Percentiles rank a stretch among this genome's conserved stretches.
Conservation (phyloP, 2,113 vertebrate species). For the Ardeotis arabs region DNA sequence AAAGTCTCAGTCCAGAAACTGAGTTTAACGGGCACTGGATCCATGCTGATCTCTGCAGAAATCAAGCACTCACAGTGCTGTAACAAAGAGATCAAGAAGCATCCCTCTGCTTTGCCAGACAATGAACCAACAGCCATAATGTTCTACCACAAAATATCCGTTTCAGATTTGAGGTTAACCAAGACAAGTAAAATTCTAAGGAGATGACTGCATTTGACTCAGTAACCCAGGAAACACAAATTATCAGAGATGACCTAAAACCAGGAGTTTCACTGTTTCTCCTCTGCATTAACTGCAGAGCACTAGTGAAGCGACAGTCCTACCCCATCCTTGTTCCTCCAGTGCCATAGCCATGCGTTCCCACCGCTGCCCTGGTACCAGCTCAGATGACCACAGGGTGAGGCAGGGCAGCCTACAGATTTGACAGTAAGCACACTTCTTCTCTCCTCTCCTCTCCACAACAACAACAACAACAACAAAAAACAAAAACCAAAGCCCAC, state of each 20-base stretch:
- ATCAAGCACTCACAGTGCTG: not conserved
- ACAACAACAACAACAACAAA: not conserved
- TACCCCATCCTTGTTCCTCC: not conserved
- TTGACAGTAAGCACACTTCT: not conserved
- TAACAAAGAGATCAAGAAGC: not conserved
- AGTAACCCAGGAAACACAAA: not conserved
- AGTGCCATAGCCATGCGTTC: not conserved
- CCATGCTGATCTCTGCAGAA: not conserved
- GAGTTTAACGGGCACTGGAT: not conserved
- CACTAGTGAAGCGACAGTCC: not conserved
- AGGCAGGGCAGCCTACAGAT: not conserved
- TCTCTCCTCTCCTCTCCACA: not conserved
- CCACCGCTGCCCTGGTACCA: not conserved
- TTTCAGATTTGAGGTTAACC: not conserved
- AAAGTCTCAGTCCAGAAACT: not conserved
- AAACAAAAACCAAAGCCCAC: too few relatives aligned
- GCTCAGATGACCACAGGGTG: not conserved
- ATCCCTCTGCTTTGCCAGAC: not conserved
- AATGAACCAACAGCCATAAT: not conserved
- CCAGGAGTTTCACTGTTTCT: not conserved
- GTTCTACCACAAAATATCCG: not conserved
- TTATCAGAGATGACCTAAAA: not conserved
- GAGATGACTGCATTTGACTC: not conserved
- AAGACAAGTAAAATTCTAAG: not conserved
- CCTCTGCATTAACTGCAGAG: not conserved